Evolutionary conservation across 2,888 invertebrate genomes (phyloP).

Genomic region (Ariolimax columbianus): DNA sequence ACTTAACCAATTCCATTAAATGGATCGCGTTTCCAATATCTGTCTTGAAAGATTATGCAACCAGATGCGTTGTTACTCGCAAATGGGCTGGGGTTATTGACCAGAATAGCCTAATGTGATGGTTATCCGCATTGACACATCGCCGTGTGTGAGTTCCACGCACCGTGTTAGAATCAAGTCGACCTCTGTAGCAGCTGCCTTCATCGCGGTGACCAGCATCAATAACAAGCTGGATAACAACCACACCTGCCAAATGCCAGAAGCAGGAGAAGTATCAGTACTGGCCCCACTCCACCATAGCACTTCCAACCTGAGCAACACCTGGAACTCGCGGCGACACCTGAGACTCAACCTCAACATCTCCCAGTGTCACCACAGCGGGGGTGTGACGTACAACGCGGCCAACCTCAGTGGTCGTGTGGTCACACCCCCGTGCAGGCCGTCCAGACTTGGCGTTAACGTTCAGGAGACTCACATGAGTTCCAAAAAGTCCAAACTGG

Average conservation of each 20-base stretch:
- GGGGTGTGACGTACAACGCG: constrained; percentile 30
- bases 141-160: constrained; percentile 32
- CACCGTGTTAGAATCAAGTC: constrained; percentile 23
- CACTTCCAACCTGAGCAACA: constrained; percentile 39
- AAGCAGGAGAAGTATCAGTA: constrained; percentile 69
- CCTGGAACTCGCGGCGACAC: constrained; percentile 58
- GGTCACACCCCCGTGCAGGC: constrained; percentile 20
- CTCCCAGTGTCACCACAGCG: constrained; percentile 37
- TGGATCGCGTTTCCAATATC: not conserved
- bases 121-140: constrained; percentile 26
- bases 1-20: not conserved
- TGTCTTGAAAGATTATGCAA: not conserved
- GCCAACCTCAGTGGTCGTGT: constrained; percentile 28
- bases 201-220: constrained; percentile 10
- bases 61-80: not conserved
- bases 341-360: constrained; percentile 59
- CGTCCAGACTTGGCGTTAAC: constrained; percentile 25
- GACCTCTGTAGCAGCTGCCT: not conserved
- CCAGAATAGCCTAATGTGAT: constrained; percentile 19
- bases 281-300: constrained; percentile 59
- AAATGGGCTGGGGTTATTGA: not conserved
- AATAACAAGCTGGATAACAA: constrained; percentile 41
- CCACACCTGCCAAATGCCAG: constrained; percentile 66
- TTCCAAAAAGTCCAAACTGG: constrained; percentile 47
- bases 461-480: constrained; percentile 38